Base-by-base conservation (phyloP, 2,797 vertebrate genomes). In the Macroramphosus scolopax region DNA sequence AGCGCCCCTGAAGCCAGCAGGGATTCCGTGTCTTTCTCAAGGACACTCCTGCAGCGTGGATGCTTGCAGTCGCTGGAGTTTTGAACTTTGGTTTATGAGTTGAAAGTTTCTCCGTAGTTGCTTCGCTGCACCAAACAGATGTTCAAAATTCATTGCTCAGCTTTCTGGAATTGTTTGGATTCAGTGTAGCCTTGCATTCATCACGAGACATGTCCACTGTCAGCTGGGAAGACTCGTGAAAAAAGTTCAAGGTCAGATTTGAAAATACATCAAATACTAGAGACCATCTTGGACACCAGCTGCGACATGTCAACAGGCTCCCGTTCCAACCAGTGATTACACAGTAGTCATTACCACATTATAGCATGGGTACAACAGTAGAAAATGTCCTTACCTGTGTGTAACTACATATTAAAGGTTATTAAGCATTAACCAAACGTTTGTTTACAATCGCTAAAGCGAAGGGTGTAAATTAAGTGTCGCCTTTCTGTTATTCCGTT, bases 51-150 rank as follows among this genome's bases (percentile, higher is more conserved):
- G 38, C 40, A 51, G 35, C 29, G 18, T 22, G 36, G 43, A 41
- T 16, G 54, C 35, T 60, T 28, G 39, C 25, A 5, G 34, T 56
- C 6, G 13, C 38, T 49, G 7, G 16, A 20, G 28, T 45, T 62
- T 51, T 42, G 7, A 41, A 25, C 17, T 46, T 22, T 68, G 65
- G 77, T 83, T 83, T 76, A 81, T 17, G 38, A 54, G 52, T 11
- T 34, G 9, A 51, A 42, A 15, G 36, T 2, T 35, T 67, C 63
- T 5, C 41, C 73, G 3, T 37, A 68, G 48, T 50, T 59, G 65
- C 62, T 48, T 29, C 1, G 16, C 47, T 66, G 33, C 37, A 38
- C 16, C 29, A 29, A 63, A 68, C 69, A 80, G 75, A 69, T 70
- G 78, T 74, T 65, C 6, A 6, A n/a, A 10, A 53, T 40, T 68